Evolutionary conservation across 2,113 vertebrate species (phyloP).

Genomic region (Brienomyrus brachyistius): DNA sequence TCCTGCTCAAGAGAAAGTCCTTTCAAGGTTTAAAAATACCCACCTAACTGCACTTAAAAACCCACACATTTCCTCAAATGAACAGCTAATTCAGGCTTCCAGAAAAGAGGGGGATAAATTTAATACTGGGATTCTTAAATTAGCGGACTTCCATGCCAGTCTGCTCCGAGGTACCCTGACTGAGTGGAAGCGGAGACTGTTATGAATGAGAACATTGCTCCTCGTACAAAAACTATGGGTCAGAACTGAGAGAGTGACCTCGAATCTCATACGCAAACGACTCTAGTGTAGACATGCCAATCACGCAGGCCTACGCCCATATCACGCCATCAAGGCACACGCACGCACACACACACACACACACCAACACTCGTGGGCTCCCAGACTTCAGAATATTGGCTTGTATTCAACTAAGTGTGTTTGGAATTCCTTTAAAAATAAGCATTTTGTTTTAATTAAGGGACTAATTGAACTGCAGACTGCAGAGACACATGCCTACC

Average conservation of each 20-base stretch:
- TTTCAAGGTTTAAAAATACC: not conserved
- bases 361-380: not conserved
- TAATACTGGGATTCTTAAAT: not conserved
- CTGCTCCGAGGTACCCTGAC: not conserved
- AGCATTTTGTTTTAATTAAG: constrained; percentile 15
- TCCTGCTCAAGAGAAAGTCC: not conserved
- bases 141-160: too few species aligned
- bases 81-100: not conserved
- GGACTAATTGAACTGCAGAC: not conserved
- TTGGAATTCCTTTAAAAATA: constrained; percentile 21
- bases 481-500: not conserved
- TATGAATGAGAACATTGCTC: not conserved
- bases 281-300: not conserved
- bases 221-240: not conserved
- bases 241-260: not conserved
- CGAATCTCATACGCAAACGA: not conserved
- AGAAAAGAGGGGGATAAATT: not conserved
- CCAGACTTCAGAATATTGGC: constrained; percentile 23
- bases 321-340: not conserved
- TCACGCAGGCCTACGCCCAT: not conserved
- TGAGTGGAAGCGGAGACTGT: not conserved
- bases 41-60: not conserved
- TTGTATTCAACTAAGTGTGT: constrained; percentile 19
- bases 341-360: not conserved
- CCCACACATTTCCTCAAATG: not conserved